Conservation (phyloP, 1,140 invertebrate genomes). For the Neodiprion lecontei region DNA sequence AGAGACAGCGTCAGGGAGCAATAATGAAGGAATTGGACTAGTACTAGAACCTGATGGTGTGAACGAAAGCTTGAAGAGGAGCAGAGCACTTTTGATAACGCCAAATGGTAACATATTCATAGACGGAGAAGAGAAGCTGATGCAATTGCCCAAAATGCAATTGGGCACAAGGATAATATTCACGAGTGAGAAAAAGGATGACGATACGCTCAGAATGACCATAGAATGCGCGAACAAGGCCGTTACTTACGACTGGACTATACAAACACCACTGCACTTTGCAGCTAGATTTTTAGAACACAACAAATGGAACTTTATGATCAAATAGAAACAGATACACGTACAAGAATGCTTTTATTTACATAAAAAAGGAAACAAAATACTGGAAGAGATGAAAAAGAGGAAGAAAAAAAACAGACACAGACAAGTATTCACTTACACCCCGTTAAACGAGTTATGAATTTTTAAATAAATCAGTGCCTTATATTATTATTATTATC, state of each 20-base stretch:
- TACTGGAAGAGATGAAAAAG: background rate
- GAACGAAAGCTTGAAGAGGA: slow-evolving; percentile 30
- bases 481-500: background rate
- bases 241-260: slow-evolving; percentile 40
- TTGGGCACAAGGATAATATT: slow-evolving; percentile 32
- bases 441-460: background rate
- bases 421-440: background rate
- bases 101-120: slow-evolving; percentile 40
- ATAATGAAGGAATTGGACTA: slow-evolving; percentile 38
- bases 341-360: slow-evolving; percentile 6
- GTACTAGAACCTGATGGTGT: slow-evolving; percentile 25
- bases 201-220: slow-evolving; percentile 35
- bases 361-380: background rate
- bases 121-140: slow-evolving; percentile 40
- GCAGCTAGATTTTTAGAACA: slow-evolving; percentile 33
- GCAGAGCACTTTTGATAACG: slow-evolving; percentile 34
- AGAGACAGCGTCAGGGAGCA: slow-evolving; percentile 26
- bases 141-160: slow-evolving; percentile 36
- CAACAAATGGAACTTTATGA: slow-evolving; percentile 35
- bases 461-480: slow-evolving; percentile 10
- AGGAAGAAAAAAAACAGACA: background rate
- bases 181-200: slow-evolving; percentile 29
- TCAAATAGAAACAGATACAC: slow-evolving; percentile 20
- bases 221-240: slow-evolving; percentile 39
- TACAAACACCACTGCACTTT: slow-evolving; percentile 38